Evolutionary conservation across 2,113 vertebrate species (phyloP).

Genomic region (Zosterops pallidus): DNA sequence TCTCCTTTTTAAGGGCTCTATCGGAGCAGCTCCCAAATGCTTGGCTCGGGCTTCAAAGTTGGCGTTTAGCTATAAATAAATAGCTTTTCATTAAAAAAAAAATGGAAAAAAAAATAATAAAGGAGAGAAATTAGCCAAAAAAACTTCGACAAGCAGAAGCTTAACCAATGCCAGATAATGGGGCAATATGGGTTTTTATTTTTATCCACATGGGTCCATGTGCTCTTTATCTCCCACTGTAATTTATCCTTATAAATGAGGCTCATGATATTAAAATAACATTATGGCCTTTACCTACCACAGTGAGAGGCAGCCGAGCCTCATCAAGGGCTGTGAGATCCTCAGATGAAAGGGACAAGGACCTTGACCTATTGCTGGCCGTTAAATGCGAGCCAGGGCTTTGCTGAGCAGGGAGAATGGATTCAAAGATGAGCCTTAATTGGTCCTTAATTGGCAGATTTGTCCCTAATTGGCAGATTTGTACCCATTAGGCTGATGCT

Average conservation of each 20-base stretch:
- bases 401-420: not conserved
- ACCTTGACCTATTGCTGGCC: not conserved
- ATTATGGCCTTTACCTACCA: slow-evolving; percentile 58
- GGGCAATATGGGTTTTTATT: slow-evolving; percentile 52
- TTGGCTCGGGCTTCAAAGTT: slow-evolving; percentile 62
- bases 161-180: slow-evolving; percentile 63
- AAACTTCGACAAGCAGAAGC: slow-evolving; percentile 40
- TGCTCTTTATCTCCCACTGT: slow-evolving; percentile 56
- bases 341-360: slow-evolving; percentile 26
- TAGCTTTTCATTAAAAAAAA: slow-evolving; percentile 34
- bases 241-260: slow-evolving; percentile 63
- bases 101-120: not conserved
- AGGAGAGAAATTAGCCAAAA: slow-evolving; percentile 53
- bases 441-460: slow-evolving; percentile 19
- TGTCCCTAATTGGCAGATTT: slow-evolving; percentile 30
- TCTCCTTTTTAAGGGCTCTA: slow-evolving; percentile 44
- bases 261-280: slow-evolving; percentile 53
- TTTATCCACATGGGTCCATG: slow-evolving; percentile 47
- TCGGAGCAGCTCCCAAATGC: slow-evolving; percentile 54
- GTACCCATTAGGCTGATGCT: not conserved
- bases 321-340: slow-evolving; percentile 48
- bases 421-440: slow-evolving; percentile 5
- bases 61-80: slow-evolving; percentile 61
- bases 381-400: not conserved
- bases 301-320: slow-evolving; percentile 18